Percentiles rank a stretch among this genome's conserved stretches.
Conservation (phyloP, 2,888 invertebrate genomes). For the Nomada fabriciana region DNA sequence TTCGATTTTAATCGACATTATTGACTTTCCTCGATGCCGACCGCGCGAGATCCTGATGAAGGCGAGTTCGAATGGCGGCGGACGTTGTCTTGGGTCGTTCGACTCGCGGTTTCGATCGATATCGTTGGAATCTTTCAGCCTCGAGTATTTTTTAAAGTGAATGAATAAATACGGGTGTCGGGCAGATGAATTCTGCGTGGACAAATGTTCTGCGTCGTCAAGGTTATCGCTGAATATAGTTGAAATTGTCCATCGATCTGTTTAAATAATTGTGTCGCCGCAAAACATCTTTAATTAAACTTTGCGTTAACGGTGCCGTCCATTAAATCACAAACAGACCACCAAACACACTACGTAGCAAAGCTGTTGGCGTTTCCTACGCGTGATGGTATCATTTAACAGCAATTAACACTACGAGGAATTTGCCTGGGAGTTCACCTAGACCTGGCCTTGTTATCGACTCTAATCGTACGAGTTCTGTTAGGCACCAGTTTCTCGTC, state of each 20-base stretch:
- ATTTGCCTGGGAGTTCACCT: slow-evolving; percentile 18
- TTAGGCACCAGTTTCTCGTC: slow-evolving; percentile 28
- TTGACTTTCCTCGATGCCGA: not conserved
- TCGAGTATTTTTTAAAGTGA: not conserved
- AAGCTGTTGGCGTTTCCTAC: not conserved
- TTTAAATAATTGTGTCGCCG: not conserved
- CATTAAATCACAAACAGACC: slow-evolving; percentile 46
- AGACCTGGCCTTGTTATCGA: slow-evolving; percentile 41
- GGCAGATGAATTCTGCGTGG: not conserved
- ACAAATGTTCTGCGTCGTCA: slow-evolving; percentile 4
- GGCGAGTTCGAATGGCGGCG: not conserved
- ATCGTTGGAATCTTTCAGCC: not conserved
- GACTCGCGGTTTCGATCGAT: not conserved
- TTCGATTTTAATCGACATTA: slow-evolving; percentile 35
- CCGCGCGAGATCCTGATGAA: not conserved
- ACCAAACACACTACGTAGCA: slow-evolving; percentile 24
- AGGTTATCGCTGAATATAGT: slow-evolving; percentile 25
- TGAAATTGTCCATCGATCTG: not conserved
- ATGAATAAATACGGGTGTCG: not conserved
- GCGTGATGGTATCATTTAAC: slow-evolving; percentile 30
- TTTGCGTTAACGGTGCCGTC: slow-evolving; percentile 44
- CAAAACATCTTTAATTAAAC: slow-evolving; percentile 6
- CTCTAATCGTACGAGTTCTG: slow-evolving; percentile 27
- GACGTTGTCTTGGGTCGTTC: not conserved
- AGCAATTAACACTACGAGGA: slow-evolving; percentile 21